Evolutionary conservation across 2,888 invertebrate species (phyloP), one percentile per base, ranked within the genome.

Genomic region (Aphrophora alni): DNA sequence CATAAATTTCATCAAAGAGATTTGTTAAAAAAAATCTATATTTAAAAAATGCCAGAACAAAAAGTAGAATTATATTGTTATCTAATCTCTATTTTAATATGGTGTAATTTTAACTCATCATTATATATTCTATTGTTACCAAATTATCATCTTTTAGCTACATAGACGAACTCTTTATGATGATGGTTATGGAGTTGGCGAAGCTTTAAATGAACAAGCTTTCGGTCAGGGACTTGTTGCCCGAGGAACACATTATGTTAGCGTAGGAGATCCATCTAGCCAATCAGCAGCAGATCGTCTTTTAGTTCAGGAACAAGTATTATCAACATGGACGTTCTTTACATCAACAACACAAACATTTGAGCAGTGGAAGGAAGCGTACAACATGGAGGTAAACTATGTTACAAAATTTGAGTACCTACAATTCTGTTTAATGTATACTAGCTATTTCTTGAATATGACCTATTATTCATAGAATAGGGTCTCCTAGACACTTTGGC

Each of bases 131-230:
- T 8, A 33, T 33, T n/a, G n/a, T n/a, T n/a, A n/a, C n/a, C n/a
- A n/a, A n/a, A n/a, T n/a, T n/a, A n/a, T n/a, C n/a, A 33, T 33
- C 4, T 33, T 88, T 38, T 84, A 93, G 94, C 85, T 97, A 1
- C 98, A 99, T 86, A 91, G 99, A 78, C 90, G 97, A 71, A 88
- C 96, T 25, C 86, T 97, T 0, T 91, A 91, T 78, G 99, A 99
- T 85, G 99, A 99, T 87, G 94, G 93, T 0, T 97, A 97, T 85
- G 99, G 99, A 0, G 98, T 99, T 0, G 95, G 91, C 0, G 98
- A 99, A 88, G 93, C 97, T 0, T 88, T 99, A 0, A 95, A 98
- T 86, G 99, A 99, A 88, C 91, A 91, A 0, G 93, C 92, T 0
- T 93, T 89, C 80, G 93, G 92, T 0, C 86, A 88, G 82, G 96